A percentile compares a stretch with the other conserved stretches of the same genome.
Conservation (phyloP, 35 echinoderm and acorn worm species). For the Apostichopus californicus region DNA sequence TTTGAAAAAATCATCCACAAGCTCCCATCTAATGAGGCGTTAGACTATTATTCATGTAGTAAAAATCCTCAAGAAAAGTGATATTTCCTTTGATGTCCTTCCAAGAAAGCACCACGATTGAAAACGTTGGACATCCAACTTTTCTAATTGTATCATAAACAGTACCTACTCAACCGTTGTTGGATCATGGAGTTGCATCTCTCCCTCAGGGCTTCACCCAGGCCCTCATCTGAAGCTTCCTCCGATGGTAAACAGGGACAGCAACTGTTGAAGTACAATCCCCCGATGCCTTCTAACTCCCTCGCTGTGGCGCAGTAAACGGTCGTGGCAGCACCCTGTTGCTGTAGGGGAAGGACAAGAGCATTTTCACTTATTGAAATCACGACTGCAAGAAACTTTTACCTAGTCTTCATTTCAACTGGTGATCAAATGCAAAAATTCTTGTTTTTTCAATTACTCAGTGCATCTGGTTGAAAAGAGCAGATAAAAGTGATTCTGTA, state of each 20-base stretch:
- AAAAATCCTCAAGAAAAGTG: no score
- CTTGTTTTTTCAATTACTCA: neutral
- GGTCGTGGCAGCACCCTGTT: conserved; percentile 88
- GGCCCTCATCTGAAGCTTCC: conserved; percentile 68
- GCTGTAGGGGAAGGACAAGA: conserved; percentile 60
- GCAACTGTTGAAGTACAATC: conserved; percentile 93
- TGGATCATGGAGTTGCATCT: conserved; percentile 61
- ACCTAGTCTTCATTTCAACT: no score
- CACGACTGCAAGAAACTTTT: no score
- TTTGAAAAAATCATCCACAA: no score
- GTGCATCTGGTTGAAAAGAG: no score
- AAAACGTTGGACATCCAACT: no score
- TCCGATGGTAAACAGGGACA: conserved; percentile 79
- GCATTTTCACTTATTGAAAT: neutral
- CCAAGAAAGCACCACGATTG: no score
- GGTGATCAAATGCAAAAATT: no score
- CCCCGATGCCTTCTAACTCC: conserved; percentile 82
- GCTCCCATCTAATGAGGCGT: no score
- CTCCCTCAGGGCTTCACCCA: conserved; percentile 69
- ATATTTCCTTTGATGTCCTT: no score
- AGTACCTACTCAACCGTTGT: conserved; percentile 56
- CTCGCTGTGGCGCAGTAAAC: conserved; percentile 87
- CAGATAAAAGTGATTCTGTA: no score
- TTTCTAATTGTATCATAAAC: conserved; percentile 6
- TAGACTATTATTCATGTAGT: no score